Evolutionary conservation across 2,797 vertebrate species (phyloP).

Genomic region (Tachyglossus aculeatus): DNA sequence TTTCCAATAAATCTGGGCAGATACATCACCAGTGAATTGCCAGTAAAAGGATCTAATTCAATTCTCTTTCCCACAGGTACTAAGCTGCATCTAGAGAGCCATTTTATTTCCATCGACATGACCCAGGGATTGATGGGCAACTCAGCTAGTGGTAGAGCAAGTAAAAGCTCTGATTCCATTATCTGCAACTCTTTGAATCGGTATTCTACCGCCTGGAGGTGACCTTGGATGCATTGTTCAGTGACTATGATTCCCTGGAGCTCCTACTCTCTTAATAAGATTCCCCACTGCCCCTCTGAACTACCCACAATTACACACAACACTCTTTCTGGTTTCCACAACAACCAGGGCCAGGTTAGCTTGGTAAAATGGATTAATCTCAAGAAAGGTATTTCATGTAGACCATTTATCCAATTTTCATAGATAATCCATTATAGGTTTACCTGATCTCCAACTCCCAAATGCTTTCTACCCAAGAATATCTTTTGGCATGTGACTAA

Average conservation of each 20-base stretch:
- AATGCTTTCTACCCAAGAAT: no score
- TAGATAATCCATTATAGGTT: no score
- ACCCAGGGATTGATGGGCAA: neutral
- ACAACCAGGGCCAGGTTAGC: neutral
- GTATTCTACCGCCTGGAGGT: neutral
- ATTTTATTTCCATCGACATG: accelerated
- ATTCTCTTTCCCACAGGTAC: neutral
- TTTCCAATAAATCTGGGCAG: neutral
- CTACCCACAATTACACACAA: neutral
- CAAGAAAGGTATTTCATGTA: no score
- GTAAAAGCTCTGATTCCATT: no score
- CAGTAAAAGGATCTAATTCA: neutral
- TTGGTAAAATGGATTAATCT: neutral
- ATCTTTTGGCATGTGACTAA: no score
- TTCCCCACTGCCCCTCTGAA: neutral
- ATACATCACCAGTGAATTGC: neutral
- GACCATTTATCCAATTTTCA: no score
- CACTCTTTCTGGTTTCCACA: neutral
- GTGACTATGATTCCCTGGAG: neutral
- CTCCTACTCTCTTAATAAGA: neutral
- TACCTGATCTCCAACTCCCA: no score
- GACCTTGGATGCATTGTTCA: slow-evolving; percentile 1
- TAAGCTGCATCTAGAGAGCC: neutral
- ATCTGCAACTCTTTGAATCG: no score
- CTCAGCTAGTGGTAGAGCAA: neutral